phyloP scores from a whole-genome alignment of 2,113 vertebrate species.

The Nerophis ophidion region DNA sequence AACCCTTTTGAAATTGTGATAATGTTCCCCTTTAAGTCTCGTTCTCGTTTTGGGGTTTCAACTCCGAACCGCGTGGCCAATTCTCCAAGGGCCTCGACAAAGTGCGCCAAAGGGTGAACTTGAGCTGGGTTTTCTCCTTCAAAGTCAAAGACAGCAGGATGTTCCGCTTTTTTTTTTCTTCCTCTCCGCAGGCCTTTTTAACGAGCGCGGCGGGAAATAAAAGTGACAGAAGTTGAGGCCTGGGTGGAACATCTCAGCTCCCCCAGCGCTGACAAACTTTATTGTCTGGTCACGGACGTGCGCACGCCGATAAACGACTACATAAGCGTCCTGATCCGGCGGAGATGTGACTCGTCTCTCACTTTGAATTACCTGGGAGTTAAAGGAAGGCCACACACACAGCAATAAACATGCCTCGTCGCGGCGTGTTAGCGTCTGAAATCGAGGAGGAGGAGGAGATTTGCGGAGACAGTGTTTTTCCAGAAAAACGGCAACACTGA shows the following conservation, averaged over 20 bases:
- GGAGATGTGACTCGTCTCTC: slow-evolving; percentile 21
- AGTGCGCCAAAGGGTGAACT: no score
- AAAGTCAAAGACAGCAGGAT: slow-evolving; percentile 22
- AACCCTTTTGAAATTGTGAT: no score
- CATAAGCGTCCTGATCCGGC: slow-evolving; percentile 12
- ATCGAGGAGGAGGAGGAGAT: background rate
- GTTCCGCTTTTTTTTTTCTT: slow-evolving; percentile 41
- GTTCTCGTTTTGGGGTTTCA: no score
- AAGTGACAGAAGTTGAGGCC: slow-evolving; percentile 31
- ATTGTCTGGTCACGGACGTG: slow-evolving; percentile 14
- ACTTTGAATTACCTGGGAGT: slow-evolving; percentile 42
- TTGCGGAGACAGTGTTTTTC: background rate
- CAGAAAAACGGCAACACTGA: background rate
- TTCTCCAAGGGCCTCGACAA: no score
- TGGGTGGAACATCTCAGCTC: slow-evolving; percentile 25
- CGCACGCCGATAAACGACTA: slow-evolving; percentile 19
- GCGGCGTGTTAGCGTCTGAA: slow-evolving; percentile 6
- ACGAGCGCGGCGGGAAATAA: slow-evolving; percentile 34
- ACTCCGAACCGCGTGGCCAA: no score
- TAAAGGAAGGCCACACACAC: slow-evolving; percentile 28
- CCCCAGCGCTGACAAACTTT: slow-evolving; percentile 22
- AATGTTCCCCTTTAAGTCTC: no score
- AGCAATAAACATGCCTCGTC: slow-evolving; percentile 19
- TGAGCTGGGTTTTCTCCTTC: slow-evolving; percentile 16
- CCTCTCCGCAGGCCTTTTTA: slow-evolving; percentile 28